phyloP scores from a whole-genome alignment of 2,797 vertebrate genomes.

The Glossophaga mutica region DNA sequence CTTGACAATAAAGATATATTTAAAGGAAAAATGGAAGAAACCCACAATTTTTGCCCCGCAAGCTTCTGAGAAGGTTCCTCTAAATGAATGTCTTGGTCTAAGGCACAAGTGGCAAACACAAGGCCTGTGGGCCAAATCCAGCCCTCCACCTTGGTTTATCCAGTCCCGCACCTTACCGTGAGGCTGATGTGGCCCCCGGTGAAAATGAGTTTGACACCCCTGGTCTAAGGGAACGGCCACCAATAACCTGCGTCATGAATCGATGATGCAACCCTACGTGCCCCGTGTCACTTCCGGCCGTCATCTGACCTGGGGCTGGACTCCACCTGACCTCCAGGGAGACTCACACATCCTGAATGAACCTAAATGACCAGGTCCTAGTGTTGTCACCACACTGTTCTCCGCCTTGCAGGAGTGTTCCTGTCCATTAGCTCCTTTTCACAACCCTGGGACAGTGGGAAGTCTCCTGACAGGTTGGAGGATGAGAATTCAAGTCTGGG shows the following conservation, averaged over 20 bases:
- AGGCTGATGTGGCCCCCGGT: no score
- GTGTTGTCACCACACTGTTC: rapidly evolving
- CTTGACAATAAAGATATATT: neutral
- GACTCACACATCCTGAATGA: neutral
- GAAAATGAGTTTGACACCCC: no score
- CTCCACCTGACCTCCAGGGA: no score
- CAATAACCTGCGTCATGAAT: neutral
- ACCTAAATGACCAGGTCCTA: neutral
- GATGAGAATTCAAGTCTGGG: neutral
- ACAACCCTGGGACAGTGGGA: neutral
- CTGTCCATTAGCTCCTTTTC: neutral
- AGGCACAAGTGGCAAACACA: neutral
- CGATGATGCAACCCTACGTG: neutral
- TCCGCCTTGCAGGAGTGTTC: neutral
- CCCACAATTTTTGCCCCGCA: neutral
- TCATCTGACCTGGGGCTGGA: neutral
- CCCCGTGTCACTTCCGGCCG: neutral
- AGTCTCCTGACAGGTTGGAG: neutral
- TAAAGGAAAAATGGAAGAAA: neutral
- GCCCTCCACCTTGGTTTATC: no score
- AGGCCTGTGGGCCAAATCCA: no score
- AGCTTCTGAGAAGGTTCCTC: neutral
- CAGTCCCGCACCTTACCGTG: no score
- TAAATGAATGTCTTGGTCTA: neutral
- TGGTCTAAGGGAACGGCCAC: neutral